Evolutionary conservation across 1,140 invertebrate genomes (phyloP), one percentile per base, ranked within the genome.

Genomic region (Centruroides sculpturatus): DNA sequence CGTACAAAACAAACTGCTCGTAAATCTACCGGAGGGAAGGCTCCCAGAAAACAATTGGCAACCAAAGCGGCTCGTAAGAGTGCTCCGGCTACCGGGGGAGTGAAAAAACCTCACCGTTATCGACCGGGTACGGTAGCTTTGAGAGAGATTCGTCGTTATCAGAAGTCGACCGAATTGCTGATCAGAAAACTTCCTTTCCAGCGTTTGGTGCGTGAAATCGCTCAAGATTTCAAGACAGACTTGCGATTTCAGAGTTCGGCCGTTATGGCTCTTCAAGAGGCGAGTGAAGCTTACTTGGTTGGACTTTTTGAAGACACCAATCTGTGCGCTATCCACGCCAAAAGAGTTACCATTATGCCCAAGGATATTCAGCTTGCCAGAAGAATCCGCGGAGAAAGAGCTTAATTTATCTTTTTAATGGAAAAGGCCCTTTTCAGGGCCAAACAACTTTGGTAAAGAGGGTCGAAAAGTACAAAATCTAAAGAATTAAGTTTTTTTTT

Each of bases 171-270:
- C n/a, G 86, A 90, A 71, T 76, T 86, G 74, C 76, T 87, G 55
- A 85, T 88, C 75, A 82, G 82, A 69, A 88, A 91, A 76, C 76
- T 85, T 73, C 87, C 88, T 0, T 91, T 91, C 80, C 86, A 90
- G 73, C 82, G 87, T 59, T 75, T 90, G 59, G 87, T 90, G 34
- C 80, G 86, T 77, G 87, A 90, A 81, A 89, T 90, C 67, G 86
- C 86, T 41, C 86, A 89, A 68, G 85, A 89, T 72, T 82, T 82
- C 73, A 81, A 81, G 61, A 81, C 79, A 48, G 79, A 81, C 69
- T 68, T 81, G 47, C 71, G 78, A 59, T 80, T 86, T 64, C 81
- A 84, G 65, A 63, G 66, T 6, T 59, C 68, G 4, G 83, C 84
- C 41, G 71, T 77, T 13, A 57, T 60, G 35, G 67, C 68, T 13